phyloP scores from a whole-genome alignment of 2,888 invertebrate species.

The Brassicogethes aeneus region DNA sequence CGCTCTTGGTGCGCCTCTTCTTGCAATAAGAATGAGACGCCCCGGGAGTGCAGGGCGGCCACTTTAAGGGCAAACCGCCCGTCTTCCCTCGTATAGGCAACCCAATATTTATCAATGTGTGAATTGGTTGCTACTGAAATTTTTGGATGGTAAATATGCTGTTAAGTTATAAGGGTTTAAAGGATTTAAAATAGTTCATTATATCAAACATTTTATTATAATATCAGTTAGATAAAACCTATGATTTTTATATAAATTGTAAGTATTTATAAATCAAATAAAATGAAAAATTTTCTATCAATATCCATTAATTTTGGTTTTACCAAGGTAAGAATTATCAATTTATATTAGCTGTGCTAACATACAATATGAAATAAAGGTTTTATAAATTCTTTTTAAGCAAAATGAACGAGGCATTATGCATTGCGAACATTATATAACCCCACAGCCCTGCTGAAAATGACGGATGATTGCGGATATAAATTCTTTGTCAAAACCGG shows the following conservation, averaged over 20 bases:
- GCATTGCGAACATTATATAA: slow-evolving; percentile 28
- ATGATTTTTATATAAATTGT: neutral
- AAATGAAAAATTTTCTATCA: no score
- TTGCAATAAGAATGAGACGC: slow-evolving; percentile 44
- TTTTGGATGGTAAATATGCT: no score
- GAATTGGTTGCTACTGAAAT: no score
- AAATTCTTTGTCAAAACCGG: slow-evolving; percentile 41
- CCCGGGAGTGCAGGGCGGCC: slow-evolving; percentile 37
- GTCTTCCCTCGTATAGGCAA: slow-evolving; percentile 45
- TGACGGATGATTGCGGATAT: no score
- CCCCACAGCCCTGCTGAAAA: no score
- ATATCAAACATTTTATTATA: no score
- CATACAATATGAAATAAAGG: neutral
- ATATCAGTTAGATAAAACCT: neutral
- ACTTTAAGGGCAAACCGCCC: slow-evolving; percentile 30
- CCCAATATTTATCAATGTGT: no score
- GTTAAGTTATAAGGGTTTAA: no score
- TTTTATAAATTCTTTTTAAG: slow-evolving; percentile 3
- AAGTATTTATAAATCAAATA: no score
- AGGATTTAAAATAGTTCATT: no score
- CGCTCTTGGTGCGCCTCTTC: slow-evolving; percentile 51
- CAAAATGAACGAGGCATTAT: slow-evolving; percentile 11
- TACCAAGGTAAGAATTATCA: neutral
- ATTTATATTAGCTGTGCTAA: neutral
- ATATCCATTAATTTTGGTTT: no score